A percentile compares a stretch with the other conserved stretches of the same genome.
Conservation (phyloP, 30 jellyfish, hydroid and myxozoan genomes). For the Turritopsis dohrnii region DNA sequence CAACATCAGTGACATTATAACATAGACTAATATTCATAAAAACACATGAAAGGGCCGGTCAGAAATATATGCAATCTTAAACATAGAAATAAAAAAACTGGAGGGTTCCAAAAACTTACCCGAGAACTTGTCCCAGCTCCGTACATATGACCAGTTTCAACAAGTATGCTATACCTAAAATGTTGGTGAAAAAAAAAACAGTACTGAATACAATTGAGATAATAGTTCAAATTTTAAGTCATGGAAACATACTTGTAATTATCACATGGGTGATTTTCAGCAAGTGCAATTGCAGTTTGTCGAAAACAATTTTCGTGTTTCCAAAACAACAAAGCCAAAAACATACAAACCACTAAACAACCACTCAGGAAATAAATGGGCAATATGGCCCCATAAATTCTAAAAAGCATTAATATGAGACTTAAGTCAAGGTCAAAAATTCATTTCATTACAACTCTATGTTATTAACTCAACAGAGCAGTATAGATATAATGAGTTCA, state of each 20-base stretch:
- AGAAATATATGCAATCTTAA: neutral
- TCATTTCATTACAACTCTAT: neutral
- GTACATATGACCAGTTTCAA: constrained; percentile 37
- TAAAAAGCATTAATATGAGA: neutral
- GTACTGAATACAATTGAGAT: neutral
- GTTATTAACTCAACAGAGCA: neutral
- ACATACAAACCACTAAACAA: neutral
- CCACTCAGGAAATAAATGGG: neutral
- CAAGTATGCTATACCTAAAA: constrained; percentile 8
- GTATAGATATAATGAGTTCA: too few species aligned
- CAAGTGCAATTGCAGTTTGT: constrained; percentile 4
- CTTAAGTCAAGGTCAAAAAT: neutral
- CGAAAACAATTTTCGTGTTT: neutral
- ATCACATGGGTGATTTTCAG: constrained; percentile 14
- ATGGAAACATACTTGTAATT: neutral
- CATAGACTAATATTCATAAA: neutral
- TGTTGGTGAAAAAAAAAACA: neutral
- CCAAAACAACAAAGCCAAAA: constrained; percentile 1
- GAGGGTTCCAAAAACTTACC: constrained; percentile 6
- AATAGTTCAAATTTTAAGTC: too few species aligned
- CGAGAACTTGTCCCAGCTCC: constrained; percentile 39
- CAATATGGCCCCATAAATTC: neutral
- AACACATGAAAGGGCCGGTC: neutral
- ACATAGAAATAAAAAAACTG: neutral
- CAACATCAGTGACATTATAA: neutral